These are phyloP conservation scores for Plusia festucae DNA, from an alignment of 2,888 invertebrate genomes.

Conservation along the genomic window DNA sequence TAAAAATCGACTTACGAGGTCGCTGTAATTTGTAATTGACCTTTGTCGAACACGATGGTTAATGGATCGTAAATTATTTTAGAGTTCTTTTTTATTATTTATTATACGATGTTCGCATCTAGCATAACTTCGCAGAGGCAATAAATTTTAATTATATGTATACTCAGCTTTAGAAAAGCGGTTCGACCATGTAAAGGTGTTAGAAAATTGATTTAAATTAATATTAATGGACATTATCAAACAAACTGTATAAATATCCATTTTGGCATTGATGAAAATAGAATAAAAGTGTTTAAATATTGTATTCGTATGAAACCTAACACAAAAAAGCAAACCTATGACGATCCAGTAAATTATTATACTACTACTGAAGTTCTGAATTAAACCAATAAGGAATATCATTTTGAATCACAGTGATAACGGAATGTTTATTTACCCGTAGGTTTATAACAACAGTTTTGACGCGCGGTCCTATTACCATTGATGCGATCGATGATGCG, in stretches of 20 bases:
- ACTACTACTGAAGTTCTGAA: too few relatives aligned
- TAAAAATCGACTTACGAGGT: constrained; percentile 57
- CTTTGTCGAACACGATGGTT: constrained; percentile 39
- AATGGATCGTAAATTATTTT: constrained; percentile 29
- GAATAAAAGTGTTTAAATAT: too few relatives aligned
- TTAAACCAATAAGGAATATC: too few relatives aligned
- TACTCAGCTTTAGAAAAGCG: not conserved
- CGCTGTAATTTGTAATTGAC: constrained; percentile 63
- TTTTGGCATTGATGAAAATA: too few relatives aligned
- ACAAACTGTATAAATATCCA: too few relatives aligned
- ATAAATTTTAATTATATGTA: constrained; percentile 1
- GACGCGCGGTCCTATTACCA: too few relatives aligned
- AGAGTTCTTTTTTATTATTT: constrained; percentile 1
- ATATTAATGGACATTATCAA: too few relatives aligned
- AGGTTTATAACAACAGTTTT: too few relatives aligned
- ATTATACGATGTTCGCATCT: not conserved
- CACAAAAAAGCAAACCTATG: too few relatives aligned
- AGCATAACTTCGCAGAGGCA: not conserved
- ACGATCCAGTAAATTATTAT: too few relatives aligned
- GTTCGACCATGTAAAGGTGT: not conserved
- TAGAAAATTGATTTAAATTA: not conserved
- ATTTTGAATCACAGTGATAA: not conserved
- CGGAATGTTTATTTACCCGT: not conserved
- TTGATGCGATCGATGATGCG: too few relatives aligned
- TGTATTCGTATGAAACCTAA: too few relatives aligned